phyloP scores from a whole-genome alignment of 1,140 invertebrate species.

The Cepaea nemoralis region DNA sequence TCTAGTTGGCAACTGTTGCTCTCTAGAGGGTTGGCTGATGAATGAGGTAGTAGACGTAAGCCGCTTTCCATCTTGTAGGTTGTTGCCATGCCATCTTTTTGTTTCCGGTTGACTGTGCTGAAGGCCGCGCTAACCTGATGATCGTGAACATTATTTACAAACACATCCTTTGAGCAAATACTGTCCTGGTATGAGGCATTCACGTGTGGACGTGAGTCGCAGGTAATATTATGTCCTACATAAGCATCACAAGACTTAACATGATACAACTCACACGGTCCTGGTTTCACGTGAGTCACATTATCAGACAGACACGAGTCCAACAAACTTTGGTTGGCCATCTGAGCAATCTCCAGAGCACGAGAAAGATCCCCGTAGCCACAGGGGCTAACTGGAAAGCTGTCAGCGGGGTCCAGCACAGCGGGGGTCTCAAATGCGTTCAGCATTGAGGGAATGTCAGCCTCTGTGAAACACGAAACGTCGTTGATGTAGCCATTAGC shows the following conservation, averaged over 20 bases:
- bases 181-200: not conserved
- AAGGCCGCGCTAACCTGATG: not conserved
- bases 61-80: not conserved
- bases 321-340: not conserved
- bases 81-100: not conserved
- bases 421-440: conserved; percentile 4
- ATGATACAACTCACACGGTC: too few relatives aligned
- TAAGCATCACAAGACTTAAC: not conserved
- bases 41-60: not conserved
- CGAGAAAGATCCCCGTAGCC: conserved; percentile 12
- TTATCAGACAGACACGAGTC: not conserved
- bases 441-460: conserved; percentile 20
- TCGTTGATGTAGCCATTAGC: conserved; percentile 31
- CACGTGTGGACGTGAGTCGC: not conserved
- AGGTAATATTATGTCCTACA: too few relatives aligned
- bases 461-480: conserved; percentile 15
- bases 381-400: not conserved
- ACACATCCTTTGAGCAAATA: not conserved
- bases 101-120: not conserved
- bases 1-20: not conserved
- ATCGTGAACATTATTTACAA: not conserved
- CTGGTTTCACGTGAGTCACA: not conserved
- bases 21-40: not conserved
- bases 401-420: conserved; percentile 14
- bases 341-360: not conserved